Percentiles rank a stretch among this genome's conserved stretches.
Conservation (phyloP, 1,140 invertebrate genomes). For the Whitmania pigra region DNA sequence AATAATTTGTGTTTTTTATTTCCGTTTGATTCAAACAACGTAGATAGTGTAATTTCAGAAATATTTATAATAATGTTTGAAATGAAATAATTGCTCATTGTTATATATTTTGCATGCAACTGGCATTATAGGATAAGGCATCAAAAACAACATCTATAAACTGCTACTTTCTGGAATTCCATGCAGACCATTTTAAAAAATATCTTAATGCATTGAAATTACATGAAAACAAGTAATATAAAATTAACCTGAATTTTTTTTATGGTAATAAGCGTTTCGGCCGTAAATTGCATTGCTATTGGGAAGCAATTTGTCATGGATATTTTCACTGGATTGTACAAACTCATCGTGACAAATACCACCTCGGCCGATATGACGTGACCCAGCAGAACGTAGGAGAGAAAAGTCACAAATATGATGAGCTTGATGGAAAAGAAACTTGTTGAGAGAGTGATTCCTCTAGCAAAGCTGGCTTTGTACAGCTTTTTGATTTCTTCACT, state of each 20-base stretch:
- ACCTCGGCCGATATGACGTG: conserved; percentile 28
- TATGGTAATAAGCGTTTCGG: conserved; percentile 38
- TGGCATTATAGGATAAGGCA: too few relatives aligned
- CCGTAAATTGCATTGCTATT: conserved; percentile 32
- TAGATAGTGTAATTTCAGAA: too few relatives aligned
- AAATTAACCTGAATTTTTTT: conserved; percentile 36
- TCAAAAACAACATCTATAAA: too few relatives aligned
- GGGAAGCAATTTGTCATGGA: conserved; percentile 32
- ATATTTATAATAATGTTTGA: too few relatives aligned
- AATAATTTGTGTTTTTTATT: too few relatives aligned
- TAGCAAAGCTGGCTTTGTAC: conserved; percentile 26
- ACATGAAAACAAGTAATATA: too few relatives aligned
- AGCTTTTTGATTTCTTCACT: conserved; percentile 32
- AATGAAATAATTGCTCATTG: too few relatives aligned
- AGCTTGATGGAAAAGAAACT: conserved; percentile 36
- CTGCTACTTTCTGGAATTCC: too few relatives aligned
- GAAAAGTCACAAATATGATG: conserved; percentile 34
- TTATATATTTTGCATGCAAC: too few relatives aligned
- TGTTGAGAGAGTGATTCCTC: conserved; percentile 31
- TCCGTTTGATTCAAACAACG: too few relatives aligned
- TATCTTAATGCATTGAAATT: too few relatives aligned
- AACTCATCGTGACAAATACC: conserved; percentile 32
- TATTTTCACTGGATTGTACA: conserved; percentile 33
- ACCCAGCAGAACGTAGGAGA: conserved; percentile 29
- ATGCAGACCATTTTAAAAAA: too few relatives aligned